Conservation (phyloP, 2,797 vertebrate genomes). For the Rhynchonycteris naso region DNA sequence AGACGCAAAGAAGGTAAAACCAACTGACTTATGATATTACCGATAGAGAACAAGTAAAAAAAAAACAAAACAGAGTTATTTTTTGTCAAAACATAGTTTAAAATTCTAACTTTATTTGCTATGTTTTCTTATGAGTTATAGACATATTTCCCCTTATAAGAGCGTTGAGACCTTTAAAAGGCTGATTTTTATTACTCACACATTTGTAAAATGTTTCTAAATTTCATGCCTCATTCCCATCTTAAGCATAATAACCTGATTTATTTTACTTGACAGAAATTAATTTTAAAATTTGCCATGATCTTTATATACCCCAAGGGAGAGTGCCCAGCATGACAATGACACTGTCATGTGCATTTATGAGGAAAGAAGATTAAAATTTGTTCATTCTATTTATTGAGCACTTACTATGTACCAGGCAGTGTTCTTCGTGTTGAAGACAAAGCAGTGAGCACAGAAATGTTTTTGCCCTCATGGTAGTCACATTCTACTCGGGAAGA, state of each 20-base stretch:
- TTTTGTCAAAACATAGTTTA: not conserved
- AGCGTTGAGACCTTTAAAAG: not conserved
- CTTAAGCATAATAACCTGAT: not conserved
- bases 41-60: not conserved
- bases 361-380: not conserved
- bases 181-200: not conserved
- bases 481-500: not conserved
- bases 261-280: not conserved
- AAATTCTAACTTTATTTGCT: not conserved
- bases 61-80: not conserved
- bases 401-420: not conserved
- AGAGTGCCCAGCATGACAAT: not conserved
- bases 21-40: not conserved
- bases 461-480: not conserved
- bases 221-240: not conserved
- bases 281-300: not conserved
- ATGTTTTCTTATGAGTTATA: slow-evolving; percentile 17
- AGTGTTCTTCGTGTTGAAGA: not conserved
- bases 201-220: slow-evolving; percentile 9
- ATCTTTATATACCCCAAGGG: not conserved
- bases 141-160: not conserved
- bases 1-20: not conserved
- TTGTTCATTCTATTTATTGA: not conserved
- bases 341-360: not conserved
- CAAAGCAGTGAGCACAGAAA: not conserved